Evolutionary conservation across 2,113 vertebrate genomes (phyloP), one percentile per base, ranked within the genome.

Genomic region (Poicephalus meyeri): DNA sequence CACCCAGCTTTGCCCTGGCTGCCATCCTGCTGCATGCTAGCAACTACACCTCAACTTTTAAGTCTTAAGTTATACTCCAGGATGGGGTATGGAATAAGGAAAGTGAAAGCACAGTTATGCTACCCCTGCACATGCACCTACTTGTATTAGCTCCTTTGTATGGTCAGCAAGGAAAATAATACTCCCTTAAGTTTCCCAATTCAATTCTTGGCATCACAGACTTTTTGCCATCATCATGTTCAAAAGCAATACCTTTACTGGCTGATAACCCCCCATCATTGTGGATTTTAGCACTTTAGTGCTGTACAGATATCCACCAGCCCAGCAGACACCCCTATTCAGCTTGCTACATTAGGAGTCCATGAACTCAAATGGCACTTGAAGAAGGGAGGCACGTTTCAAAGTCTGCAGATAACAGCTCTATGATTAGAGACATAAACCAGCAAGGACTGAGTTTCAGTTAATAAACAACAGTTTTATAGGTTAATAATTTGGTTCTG

Each of bases 1-100:
- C 26, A 52, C 29, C 47, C 5, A 11, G 13, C 60, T 53, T 49
- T 37, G 26, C 50, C 63, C 14, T 15, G 50, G 33, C 31, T 14
- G 8, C 46, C 11, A 12, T 13, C 18, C 49, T 9, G 1, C 41
- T 3, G 8, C 13, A 7, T 1, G 8, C 47, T 19, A 33, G 53
- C 71, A 31, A 10, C n/a, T 26, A 42, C 10, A 76, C 6, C 56
- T 68, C n/a, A n/a, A 60, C 20, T 50, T 56, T 11, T 6, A 41
- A 24, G 37, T 11, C 60, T 73, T 29, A 37, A 24, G 3, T 39
- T 37, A 28, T 16, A 33, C 15, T 7, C 23, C 29, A 41, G 11
- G 41, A 69, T 4, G 68, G 42, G 35, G 13, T 41, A 12, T 20
- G 26, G 55, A 39, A 4, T 15, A 23, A 46, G 23, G 47, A 25